phyloP scores from a whole-genome alignment of 1,140 invertebrate species.

The Leptestheria dahalacensis region DNA sequence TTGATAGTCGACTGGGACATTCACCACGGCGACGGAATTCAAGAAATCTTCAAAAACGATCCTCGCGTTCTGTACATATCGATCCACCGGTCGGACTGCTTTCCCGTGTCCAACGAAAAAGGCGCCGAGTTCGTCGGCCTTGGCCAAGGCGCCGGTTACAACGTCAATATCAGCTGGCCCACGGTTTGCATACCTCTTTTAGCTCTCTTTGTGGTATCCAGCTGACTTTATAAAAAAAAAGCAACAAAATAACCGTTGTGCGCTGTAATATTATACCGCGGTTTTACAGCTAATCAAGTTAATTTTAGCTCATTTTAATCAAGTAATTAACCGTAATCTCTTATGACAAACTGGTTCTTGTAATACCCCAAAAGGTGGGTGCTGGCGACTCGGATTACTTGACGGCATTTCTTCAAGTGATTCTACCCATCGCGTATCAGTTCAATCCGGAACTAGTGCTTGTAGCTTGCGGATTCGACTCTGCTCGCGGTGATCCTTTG shows the following conservation, averaged over 20 bases:
- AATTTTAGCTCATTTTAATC: neutral
- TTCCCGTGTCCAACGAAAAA: slow-evolving; percentile 62
- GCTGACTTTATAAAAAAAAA: no score
- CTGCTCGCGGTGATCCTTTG: slow-evolving; percentile 71
- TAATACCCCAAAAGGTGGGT: neutral
- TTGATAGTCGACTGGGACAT: slow-evolving; percentile 91
- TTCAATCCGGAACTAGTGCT: slow-evolving; percentile 79
- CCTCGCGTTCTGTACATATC: slow-evolving; percentile 75
- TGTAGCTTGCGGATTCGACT: slow-evolving; percentile 89
- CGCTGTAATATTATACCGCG: no score
- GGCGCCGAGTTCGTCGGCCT: slow-evolving; percentile 54
- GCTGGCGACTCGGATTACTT: slow-evolving; percentile 45
- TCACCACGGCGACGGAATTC: slow-evolving; percentile 83
- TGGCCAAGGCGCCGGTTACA: slow-evolving; percentile 56
- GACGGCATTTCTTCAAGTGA: slow-evolving; percentile 66
- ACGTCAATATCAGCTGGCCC: slow-evolving; percentile 85
- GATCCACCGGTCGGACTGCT: slow-evolving; percentile 76
- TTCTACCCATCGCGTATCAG: slow-evolving; percentile 82
- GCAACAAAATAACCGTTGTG: neutral
- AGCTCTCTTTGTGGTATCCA: neutral
- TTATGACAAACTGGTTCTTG: neutral
- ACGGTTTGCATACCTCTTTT: neutral
- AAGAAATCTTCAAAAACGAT: slow-evolving; percentile 56
- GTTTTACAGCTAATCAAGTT: no score
- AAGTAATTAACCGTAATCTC: no score